phyloP scores from a whole-genome alignment of 1,140 invertebrate genomes.

The Spodoptera frugiperda region DNA sequence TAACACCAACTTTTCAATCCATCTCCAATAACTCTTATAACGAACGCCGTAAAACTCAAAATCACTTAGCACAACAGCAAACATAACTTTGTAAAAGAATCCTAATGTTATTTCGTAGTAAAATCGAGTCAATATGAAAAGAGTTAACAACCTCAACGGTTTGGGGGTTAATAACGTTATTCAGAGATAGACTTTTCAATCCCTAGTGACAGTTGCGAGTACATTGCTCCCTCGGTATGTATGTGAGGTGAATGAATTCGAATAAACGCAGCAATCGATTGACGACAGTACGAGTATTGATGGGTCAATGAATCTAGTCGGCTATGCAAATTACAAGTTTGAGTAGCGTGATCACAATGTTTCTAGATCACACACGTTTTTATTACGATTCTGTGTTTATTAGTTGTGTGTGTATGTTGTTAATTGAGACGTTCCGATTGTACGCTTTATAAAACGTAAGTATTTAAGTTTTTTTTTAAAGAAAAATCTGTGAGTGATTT shows the following conservation, averaged over 20 bases:
- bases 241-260: constrained; percentile 40
- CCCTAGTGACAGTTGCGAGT: constrained; percentile 22
- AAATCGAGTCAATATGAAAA: constrained; percentile 10
- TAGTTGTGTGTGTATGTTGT: background rate
- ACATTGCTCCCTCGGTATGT: constrained; percentile 29
- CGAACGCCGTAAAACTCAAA: background rate
- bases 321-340: constrained; percentile 37
- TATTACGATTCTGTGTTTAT: background rate
- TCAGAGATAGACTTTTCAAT: background rate
- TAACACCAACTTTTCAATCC: too few relatives aligned
- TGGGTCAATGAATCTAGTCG: constrained; percentile 39
- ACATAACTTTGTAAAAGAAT: background rate
- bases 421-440: constrained; percentile 1
- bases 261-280: constrained; percentile 48
- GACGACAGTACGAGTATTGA: constrained; percentile 8
- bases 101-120: background rate
- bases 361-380: constrained; percentile 31
- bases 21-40: too few relatives aligned
- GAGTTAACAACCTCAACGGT: constrained; percentile 31
- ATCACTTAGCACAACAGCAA: background rate
- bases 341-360: constrained; percentile 16
- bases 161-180: constrained; percentile 28
- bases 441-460: background rate
- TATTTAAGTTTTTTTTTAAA: too few relatives aligned
- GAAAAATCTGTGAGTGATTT: too few relatives aligned